Conservation (phyloP, 2,113 vertebrate genomes). For the Paramormyrops kingsleyae region DNA sequence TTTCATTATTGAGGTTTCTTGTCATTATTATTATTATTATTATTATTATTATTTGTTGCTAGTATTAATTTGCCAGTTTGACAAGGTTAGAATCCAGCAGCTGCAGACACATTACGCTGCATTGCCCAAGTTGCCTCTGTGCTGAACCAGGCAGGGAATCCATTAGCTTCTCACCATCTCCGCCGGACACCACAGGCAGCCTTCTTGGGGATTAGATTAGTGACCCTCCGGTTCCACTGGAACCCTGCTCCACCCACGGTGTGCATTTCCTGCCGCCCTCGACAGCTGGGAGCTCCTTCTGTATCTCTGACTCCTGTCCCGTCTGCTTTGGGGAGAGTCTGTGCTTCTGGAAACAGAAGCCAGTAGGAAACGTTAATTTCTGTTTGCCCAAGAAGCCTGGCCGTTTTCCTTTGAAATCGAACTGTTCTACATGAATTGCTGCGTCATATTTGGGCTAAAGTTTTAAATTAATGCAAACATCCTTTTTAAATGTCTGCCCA, state of each 20-base stretch:
- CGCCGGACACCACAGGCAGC: not conserved
- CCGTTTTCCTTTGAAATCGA: not conserved
- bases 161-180: not conserved
- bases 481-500: not conserved
- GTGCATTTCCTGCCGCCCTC: not conserved
- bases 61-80: not conserved
- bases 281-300: not conserved
- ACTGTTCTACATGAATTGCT: not conserved
- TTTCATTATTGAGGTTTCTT: not conserved
- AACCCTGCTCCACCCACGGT: not conserved
- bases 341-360: not conserved
- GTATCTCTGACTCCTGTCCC: not conserved
- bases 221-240: not conserved
- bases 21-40: not conserved
- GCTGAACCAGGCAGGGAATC: not conserved
- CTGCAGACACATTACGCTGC: not conserved
- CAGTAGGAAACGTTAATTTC: not conserved
- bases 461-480: not conserved
- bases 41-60: not conserved
- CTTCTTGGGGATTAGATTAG: not conserved
- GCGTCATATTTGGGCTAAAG: not conserved
- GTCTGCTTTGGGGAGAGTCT: not conserved
- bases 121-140: not conserved
- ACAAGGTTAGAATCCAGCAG: not conserved
- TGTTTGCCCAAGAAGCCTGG: not conserved